Evolutionary conservation across 2,113 vertebrate species (phyloP), one percentile per base, ranked within the genome.

Genomic region (Chamaea fasciata): DNA sequence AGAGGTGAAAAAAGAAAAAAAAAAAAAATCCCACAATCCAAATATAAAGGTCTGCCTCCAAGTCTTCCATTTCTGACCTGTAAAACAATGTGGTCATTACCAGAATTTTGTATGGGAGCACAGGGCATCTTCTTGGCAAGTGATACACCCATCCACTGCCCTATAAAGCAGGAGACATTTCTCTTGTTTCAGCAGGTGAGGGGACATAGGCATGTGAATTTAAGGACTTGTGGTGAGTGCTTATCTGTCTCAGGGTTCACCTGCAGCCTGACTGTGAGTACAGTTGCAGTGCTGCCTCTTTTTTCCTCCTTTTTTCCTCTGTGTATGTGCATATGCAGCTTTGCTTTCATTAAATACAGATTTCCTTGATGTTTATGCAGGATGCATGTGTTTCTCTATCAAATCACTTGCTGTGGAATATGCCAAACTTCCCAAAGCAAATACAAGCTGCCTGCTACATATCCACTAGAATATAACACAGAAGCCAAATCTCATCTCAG

Each of bases 361-460:
- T 78, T 90, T 86, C 27, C 59, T 88, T 18, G 33, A 23, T 91
- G 35, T 88, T 84, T 90, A 59, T 90, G 59, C 55, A 83, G 75
- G 39, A 47, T 68, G 75, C 55, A 33, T 20, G 47, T 83, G 42
- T 76, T 67, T 87, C 76, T 84, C 81, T 37, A 33, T 44, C 52
- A 77, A 90, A 50, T 59, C 33, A 49, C 49, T 67, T 75, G 68
- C 73, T 77, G 59, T 39, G 64, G 73, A 71, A 44, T 59, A 49
- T 62, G 83, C 76, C 83, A 71, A 86, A 78, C 59, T 92, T 95
- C 80, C 79, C 62, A 90, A 71, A 95, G 85, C 73, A 93, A 92
- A 95, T 94, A 84, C 62, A 90, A 87, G 57, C 88, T 95, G 73
- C 82, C 80, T 93, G 60, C 80, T 94, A 13, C n/a, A 39, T 49